A percentile compares a stretch with the other conserved stretches of the same genome.
phyloP scores from a whole-genome alignment of 1,140 invertebrate species.

The Bombus terrestris region DNA sequence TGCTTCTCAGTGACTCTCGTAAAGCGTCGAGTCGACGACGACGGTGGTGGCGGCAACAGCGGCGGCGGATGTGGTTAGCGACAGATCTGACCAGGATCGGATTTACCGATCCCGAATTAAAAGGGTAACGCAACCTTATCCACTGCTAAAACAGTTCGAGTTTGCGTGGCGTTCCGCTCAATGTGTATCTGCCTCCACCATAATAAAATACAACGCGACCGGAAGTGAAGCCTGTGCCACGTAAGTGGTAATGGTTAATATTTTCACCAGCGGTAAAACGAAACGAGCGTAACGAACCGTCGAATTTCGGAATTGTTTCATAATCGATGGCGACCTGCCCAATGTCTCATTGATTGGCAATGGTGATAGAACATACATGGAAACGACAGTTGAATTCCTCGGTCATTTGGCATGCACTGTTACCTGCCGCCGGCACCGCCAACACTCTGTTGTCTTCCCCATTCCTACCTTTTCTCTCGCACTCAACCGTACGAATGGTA shows the following conservation, averaged over 20 bases:
- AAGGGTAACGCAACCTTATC: conserved; percentile 31
- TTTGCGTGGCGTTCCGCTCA: not conserved
- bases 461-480: not conserved
- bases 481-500: not conserved
- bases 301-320: conserved; percentile 38
- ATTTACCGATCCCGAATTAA: conserved; percentile 57
- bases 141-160: not conserved
- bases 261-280: not conserved
- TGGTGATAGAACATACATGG: conserved; percentile 27
- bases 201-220: conserved; percentile 13
- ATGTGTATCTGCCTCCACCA: not conserved
- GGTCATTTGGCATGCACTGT: conserved; percentile 6
- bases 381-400: conserved; percentile 29
- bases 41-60: too few species aligned
- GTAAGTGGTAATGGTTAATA: conserved; percentile 1
- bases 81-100: conserved; percentile 77
- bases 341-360: conserved; percentile 53
- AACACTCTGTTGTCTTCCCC: not conserved
- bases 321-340: conserved; percentile 36
- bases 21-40: conserved; percentile 57
- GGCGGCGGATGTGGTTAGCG: conserved; percentile 73
- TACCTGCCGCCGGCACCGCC: too few species aligned
- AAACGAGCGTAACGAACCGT: not conserved
- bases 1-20: conserved; percentile 60
- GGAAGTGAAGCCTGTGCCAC: conserved; percentile 16